These are phyloP conservation scores for Pyrrhosoma nymphula DNA, from an alignment of 2,888 invertebrate species.

Conservation along the genomic window DNA sequence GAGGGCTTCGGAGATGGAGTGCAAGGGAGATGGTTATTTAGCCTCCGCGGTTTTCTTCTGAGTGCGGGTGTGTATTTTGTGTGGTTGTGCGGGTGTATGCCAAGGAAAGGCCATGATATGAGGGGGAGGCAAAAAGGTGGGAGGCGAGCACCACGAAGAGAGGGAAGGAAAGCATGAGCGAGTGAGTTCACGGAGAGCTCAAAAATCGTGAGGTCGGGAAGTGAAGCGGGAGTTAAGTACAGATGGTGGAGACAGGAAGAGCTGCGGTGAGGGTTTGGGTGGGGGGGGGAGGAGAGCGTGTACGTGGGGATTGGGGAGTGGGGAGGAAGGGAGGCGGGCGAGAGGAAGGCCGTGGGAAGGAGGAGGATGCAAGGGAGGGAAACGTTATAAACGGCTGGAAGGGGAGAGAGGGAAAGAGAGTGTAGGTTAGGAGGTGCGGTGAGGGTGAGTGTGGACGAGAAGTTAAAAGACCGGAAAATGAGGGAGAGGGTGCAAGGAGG, in stretches of 20 bases:
- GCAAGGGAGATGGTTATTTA: conserved; percentile 4
- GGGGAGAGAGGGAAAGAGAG: not conserved
- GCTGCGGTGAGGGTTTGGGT: not conserved
- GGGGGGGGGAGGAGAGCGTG: not conserved
- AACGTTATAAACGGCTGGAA: not conserved
- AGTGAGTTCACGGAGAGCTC: not conserved
- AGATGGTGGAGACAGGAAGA: not conserved
- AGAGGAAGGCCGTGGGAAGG: not conserved
- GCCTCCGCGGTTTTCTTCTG: not conserved
- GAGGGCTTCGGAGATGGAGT: not conserved
- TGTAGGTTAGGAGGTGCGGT: not conserved
- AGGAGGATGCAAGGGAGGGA: not conserved
- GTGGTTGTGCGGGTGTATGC: not conserved
- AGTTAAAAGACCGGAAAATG: not conserved
- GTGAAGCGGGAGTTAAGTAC: not conserved
- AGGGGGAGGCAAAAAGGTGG: not conserved
- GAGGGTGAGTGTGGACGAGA: not conserved
- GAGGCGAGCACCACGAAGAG: not conserved
- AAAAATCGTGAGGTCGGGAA: not conserved
- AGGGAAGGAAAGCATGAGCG: not conserved
- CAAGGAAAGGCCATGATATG: not conserved
- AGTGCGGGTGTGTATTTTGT: not conserved
- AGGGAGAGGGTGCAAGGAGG: not conserved
- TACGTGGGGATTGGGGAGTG: too few relatives aligned
- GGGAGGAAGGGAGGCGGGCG: not conserved